Evolutionary conservation across 2,113 vertebrate genomes (phyloP).

Genomic region (Apus apus): DNA sequence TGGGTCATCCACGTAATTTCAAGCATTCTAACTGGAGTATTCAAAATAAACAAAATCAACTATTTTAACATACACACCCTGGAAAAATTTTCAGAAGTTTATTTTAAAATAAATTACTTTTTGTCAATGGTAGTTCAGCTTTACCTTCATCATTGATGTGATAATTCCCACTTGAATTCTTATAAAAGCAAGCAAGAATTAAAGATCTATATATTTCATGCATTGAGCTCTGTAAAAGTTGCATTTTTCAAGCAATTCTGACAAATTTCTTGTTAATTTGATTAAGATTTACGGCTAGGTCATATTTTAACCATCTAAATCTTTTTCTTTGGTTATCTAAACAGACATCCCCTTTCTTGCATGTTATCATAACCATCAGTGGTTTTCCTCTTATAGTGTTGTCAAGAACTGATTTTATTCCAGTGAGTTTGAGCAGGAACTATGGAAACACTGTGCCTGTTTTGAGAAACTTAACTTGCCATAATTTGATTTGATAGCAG

Average conservation of each 20-base stretch:
- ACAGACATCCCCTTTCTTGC: neutral
- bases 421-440: neutral
- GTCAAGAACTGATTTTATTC: neutral
- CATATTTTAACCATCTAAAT: neutral
- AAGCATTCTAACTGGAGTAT: neutral
- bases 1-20: conserved; percentile 31
- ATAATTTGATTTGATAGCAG: neutral
- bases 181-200: neutral
- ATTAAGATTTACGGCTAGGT: neutral
- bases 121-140: neutral
- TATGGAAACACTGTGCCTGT: neutral
- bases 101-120: neutral
- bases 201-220: neutral
- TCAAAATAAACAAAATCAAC: neutral
- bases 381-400: neutral
- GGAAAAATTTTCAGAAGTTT: neutral
- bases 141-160: neutral
- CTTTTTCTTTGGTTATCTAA: neutral
- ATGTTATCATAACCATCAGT: neutral
- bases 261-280: neutral
- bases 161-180: neutral
- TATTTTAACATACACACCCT: neutral
- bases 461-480: neutral
- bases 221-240: neutral
- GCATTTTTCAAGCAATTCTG: neutral